Conservation (phyloP, 2,113 vertebrate genomes). For the Dipodomys spectabilis region DNA sequence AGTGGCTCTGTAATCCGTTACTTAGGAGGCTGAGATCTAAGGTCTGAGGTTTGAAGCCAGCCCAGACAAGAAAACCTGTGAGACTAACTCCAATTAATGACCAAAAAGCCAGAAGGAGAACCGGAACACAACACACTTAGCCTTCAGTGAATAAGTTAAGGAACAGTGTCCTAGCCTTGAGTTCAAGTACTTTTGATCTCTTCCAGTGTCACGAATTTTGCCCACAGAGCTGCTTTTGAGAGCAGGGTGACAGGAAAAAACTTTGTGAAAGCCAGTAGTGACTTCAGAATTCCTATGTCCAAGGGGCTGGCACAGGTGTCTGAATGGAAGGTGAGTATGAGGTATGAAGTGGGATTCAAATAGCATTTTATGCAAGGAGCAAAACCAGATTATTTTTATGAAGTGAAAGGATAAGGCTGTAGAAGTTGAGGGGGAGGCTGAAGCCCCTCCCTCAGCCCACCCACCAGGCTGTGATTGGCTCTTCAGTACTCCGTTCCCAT, state of each 20-base stretch:
- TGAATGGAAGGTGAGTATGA: not conserved
- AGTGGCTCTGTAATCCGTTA: too few relatives aligned
- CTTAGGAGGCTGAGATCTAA: too few relatives aligned
- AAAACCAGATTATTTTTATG: not conserved
- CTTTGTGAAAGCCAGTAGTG: not conserved
- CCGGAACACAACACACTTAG: too few relatives aligned
- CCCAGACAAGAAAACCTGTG: too few relatives aligned
- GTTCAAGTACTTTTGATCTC: not conserved
- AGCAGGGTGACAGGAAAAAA: not conserved
- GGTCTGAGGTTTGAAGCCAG: too few relatives aligned
- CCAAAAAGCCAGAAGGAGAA: too few relatives aligned
- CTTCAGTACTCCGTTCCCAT: not conserved
- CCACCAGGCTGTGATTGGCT: not conserved
- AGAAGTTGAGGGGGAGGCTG: not conserved
- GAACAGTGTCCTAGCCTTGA: too few relatives aligned
- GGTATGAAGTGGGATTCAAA: not conserved
- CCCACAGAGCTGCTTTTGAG: not conserved
- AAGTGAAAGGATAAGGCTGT: not conserved
- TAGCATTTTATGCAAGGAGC: not conserved
- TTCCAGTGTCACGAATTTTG: conserved; percentile 18
- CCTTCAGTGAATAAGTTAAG: too few relatives aligned
- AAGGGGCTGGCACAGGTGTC: not conserved
- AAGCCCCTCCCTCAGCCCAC: not conserved
- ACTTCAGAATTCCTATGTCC: not conserved
- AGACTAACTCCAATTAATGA: too few relatives aligned